Percentiles rank a stretch among this genome's conserved stretches.
phyloP scores from a whole-genome alignment of 2,797 vertebrate genomes.

The Sparus aurata region DNA sequence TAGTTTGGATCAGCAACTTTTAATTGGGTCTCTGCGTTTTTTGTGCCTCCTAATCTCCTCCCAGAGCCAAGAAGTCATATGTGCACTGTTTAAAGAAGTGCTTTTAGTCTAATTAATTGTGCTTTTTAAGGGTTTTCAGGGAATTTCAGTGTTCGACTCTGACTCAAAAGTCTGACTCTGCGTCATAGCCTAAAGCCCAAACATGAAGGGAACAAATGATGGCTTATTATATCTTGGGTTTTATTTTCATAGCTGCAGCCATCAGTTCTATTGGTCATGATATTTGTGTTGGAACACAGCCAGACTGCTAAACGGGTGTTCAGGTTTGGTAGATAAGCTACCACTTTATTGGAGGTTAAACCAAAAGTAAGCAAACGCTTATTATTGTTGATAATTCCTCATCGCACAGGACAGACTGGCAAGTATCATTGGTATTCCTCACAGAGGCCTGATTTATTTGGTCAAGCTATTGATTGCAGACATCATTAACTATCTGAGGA shows the following conservation, averaged over 20 bases:
- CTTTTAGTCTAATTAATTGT: slow-evolving; percentile 43
- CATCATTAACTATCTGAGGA: background rate
- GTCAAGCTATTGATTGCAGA: background rate
- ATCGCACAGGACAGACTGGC: no score
- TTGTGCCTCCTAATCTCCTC: slow-evolving; percentile 58
- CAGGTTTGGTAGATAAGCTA: no score
- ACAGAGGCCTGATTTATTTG: background rate
- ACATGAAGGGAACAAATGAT: background rate
- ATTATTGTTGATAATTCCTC: no score
- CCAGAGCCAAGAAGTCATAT: slow-evolving; percentile 51
- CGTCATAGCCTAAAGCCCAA: background rate
- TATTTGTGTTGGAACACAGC: no score
- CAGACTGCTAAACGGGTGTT: no score
- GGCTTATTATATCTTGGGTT: no score
- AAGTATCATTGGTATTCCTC: no score
- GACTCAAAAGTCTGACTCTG: slow-evolving; percentile 4
- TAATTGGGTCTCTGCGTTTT: slow-evolving; percentile 68
- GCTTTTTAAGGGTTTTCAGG: background rate
- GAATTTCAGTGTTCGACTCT: slow-evolving; percentile 3
- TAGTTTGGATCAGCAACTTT: slow-evolving; percentile 74
- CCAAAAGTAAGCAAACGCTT: no score
- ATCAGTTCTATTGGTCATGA: no score
- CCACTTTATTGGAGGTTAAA: no score
- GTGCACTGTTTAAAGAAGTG: slow-evolving; percentile 17
- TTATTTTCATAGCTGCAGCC: no score